phyloP scores from a whole-genome alignment of 2,797 vertebrate species.

The Fundulus diaphanus region DNA sequence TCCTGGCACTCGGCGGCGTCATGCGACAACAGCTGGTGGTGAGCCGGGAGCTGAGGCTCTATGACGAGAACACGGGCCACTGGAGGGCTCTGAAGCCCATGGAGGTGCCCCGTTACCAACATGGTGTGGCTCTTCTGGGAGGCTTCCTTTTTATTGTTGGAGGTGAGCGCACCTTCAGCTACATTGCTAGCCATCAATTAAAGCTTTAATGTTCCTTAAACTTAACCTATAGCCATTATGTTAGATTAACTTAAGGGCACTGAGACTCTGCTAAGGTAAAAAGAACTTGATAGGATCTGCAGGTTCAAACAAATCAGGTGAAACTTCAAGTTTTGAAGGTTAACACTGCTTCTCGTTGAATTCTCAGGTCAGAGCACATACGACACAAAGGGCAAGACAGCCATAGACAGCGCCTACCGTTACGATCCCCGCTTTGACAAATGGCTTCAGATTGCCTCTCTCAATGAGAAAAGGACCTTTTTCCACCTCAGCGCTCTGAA shows the following conservation, averaged over 20 bases:
- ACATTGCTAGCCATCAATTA: background rate
- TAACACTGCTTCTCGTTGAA: background rate
- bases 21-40: slow-evolving; percentile 87
- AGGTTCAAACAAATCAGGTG: background rate
- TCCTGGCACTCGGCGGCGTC: slow-evolving; percentile 83
- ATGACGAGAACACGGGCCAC: slow-evolving; percentile 69
- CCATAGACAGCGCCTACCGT: slow-evolving; percentile 84
- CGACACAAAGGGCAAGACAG: slow-evolving; percentile 87
- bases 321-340: background rate
- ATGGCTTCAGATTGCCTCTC: slow-evolving; percentile 83
- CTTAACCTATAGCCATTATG: background rate
- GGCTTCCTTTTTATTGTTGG: slow-evolving; percentile 87
- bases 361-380: slow-evolving; percentile 82
- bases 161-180: slow-evolving; percentile 67
- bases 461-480: slow-evolving; percentile 86
- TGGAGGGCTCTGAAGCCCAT: slow-evolving; percentile 83
- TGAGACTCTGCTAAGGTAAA: background rate
- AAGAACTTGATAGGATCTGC: background rate
- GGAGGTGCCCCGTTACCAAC: slow-evolving; percentile 85
- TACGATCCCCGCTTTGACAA: slow-evolving; percentile 85
- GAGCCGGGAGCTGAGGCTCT: slow-evolving; percentile 83
- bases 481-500: slow-evolving; percentile 85
- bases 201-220: background rate
- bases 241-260: background rate
- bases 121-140: slow-evolving; percentile 83